Conservation (phyloP, 1,140 invertebrate species). For the Drosophila repletoides region DNA sequence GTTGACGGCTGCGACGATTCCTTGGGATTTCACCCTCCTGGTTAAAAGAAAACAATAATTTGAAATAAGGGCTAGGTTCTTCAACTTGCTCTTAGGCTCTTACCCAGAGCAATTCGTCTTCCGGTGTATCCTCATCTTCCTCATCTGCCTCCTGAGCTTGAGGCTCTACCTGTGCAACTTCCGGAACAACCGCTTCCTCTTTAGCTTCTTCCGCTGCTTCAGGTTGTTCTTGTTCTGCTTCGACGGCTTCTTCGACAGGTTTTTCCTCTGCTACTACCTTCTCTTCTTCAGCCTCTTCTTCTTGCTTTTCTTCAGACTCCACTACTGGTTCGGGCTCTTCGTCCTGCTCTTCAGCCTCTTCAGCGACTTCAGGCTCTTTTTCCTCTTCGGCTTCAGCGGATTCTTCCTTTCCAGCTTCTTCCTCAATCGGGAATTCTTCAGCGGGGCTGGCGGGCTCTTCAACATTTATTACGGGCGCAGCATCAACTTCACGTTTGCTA, state of each 20-base stretch:
- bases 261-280: conserved; percentile 63
- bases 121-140: conserved; percentile 82
- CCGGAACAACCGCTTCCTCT: conserved; percentile 47
- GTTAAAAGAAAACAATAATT: neutral
- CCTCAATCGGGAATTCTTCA: conserved; percentile 66
- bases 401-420: conserved; percentile 65
- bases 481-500: conserved; percentile 81
- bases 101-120: conserved; percentile 86
- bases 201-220: conserved; percentile 27
- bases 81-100: conserved; percentile 23
- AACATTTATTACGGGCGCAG: conserved; percentile 55
- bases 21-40: conserved; percentile 89
- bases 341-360: conserved; percentile 25
- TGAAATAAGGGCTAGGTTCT: neutral
- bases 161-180: conserved; percentile 36
- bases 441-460: conserved; percentile 78
- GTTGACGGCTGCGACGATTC: conserved; percentile 89
- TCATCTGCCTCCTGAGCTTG: conserved; percentile 34
- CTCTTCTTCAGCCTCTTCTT: conserved; percentile 35
- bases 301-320: conserved; percentile 16
- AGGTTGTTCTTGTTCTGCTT: no score
- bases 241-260: conserved; percentile 30
- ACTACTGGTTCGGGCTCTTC: conserved; percentile 58
- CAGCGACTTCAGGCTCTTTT: conserved; percentile 1
- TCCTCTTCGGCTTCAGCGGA: conserved; percentile 42